Conservation (phyloP, 1,140 invertebrate species). For the Drosophila melanica region DNA sequence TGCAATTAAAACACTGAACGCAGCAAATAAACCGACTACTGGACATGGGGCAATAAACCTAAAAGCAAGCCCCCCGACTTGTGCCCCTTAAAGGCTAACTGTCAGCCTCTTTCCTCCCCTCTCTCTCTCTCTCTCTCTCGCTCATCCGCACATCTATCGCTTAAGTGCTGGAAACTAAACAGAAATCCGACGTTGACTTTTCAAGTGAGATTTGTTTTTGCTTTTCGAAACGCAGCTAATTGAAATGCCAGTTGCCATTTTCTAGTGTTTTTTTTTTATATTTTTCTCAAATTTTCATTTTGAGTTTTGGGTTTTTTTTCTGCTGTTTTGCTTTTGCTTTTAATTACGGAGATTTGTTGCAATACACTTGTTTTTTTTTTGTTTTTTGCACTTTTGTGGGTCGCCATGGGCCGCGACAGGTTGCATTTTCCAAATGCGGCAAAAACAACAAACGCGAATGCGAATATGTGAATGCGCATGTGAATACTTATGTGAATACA, state of each 20-base stretch:
- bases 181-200: slow-evolving; percentile 57
- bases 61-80: neutral
- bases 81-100: slow-evolving; percentile 11
- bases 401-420: slow-evolving; percentile 74
- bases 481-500: slow-evolving; percentile 12
- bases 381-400: slow-evolving; percentile 47
- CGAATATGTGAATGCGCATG: neutral
- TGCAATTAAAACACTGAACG: slow-evolving; percentile 63
- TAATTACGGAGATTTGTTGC: slow-evolving; percentile 65
- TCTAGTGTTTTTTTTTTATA: slow-evolving; percentile 4
- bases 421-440: slow-evolving; percentile 53
- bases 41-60: slow-evolving; percentile 32
- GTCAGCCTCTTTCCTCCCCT: slow-evolving; percentile 7
- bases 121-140: neutral
- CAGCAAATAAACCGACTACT: slow-evolving; percentile 26
- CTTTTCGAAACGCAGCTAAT: slow-evolving; percentile 63
- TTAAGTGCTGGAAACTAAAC: slow-evolving; percentile 46
- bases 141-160: neutral
- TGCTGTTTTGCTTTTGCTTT: slow-evolving; percentile 41
- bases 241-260: slow-evolving; percentile 69
- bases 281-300: slow-evolving; percentile 14
- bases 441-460: slow-evolving; percentile 37
- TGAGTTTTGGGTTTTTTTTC: slow-evolving; percentile 12
- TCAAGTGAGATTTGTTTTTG: slow-evolving; percentile 52
- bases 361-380: slow-evolving; percentile 61